Evolutionary conservation across 2,888 invertebrate species (phyloP).

Genomic region (Mythimna vitellina): DNA sequence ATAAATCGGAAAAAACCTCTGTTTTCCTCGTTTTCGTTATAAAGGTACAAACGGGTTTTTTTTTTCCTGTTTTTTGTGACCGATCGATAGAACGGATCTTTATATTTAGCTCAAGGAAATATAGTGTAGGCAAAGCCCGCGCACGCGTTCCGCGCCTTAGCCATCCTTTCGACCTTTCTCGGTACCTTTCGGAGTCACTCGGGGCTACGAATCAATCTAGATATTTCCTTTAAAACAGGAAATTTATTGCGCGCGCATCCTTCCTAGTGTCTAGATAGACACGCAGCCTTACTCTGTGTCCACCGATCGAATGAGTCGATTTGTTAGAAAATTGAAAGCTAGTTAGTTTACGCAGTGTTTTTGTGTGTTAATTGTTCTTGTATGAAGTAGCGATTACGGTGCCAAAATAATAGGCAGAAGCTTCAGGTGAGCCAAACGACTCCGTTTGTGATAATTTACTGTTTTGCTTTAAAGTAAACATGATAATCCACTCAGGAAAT

Average conservation of each 20-base stretch:
- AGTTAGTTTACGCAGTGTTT: not conserved
- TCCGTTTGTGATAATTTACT: not conserved
- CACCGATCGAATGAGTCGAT: not conserved
- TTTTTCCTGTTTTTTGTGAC: not conserved
- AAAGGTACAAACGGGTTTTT: not conserved
- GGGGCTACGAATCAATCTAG: not conserved
- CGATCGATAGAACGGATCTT: constrained; percentile 7
- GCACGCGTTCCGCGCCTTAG: constrained; percentile 7
- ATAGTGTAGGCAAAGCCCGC: not conserved
- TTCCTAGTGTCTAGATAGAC: not conserved
- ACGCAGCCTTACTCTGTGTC: not conserved
- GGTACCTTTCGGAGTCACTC: not conserved
- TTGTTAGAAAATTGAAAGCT: not conserved
- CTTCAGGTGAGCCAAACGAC: not conserved
- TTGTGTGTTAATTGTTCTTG: not conserved
- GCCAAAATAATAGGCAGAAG: not conserved
- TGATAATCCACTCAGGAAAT: not conserved
- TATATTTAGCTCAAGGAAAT: not conserved
- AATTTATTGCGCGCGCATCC: constrained; percentile 2
- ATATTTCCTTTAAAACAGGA: not conserved
- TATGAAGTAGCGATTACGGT: no score
- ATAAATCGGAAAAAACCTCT: no score
- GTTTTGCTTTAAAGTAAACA: no score
- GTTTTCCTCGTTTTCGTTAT: not conserved
- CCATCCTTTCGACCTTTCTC: not conserved